Base-by-base conservation (phyloP, 2,797 vertebrate genomes). In the Galagoides demidoff region DNA sequence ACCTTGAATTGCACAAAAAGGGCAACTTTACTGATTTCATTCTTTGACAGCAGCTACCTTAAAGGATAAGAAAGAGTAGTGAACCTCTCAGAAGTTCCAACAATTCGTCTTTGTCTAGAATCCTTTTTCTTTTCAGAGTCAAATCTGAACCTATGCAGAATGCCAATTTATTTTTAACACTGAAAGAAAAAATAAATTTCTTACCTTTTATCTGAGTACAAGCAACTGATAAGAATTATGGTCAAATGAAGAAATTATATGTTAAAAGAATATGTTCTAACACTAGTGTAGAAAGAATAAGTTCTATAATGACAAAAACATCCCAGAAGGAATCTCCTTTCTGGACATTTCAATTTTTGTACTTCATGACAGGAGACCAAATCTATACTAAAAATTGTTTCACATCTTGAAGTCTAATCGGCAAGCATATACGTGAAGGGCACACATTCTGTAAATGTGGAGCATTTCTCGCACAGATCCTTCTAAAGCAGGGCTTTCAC, bases 181-280 rank as follows among this genome's bases (percentile, higher is more conserved):
- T 90, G 81, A 94, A 68, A 64, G 84, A 92, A 96, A 97, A 96
- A 95, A 96, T 61, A 79, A 81, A 96, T 95, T 92, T 63, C 85
- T 86, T 90, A 95, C 52, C 70, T 83, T 84, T 81, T 29, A 87
- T n/a, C 29, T 93, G 39, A 89, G 27, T 29, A 59, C 77, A 96
- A 95, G 45, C 31, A 89, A 84, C 10, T 88, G 25, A 20, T 73
- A 3, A 63, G 57, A 93, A 68, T n/a, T 94, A 61, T 5, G 4
- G 1, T 3, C 76, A 86, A 84, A 0, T 93, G 31, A 74, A 77
- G 52, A 95, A 89, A 29, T 3, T 4, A 37, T 0, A 45, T 25
- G 55, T 89, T 95, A 45, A 61, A 79, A 94, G 34, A 83, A 25
- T 66, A 17, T 64, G 31, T 16, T 64, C 23, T 71, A 64, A n/a